These are phyloP conservation scores for Anhinga anhinga DNA, from an alignment of 2,113 vertebrate genomes.

Conservation along the genomic window DNA sequence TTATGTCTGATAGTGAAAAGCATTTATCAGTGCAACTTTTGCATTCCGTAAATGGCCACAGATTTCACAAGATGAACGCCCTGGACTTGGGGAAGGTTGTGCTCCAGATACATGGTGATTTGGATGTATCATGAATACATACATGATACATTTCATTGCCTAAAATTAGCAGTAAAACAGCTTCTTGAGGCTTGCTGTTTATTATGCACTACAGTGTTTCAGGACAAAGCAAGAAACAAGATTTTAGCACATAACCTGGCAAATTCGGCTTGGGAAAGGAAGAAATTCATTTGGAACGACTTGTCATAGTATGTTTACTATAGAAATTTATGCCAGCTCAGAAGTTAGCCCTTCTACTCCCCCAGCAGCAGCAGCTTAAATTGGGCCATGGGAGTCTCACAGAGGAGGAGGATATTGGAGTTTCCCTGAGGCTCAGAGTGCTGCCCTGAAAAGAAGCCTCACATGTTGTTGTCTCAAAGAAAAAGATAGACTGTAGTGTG, in stretches of 20 bases:
- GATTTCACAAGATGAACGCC: neutral
- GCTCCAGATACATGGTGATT: neutral
- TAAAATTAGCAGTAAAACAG: constrained; percentile 28
- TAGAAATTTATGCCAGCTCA: constrained; percentile 19
- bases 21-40: constrained; percentile 8
- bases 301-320: constrained; percentile 5
- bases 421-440: constrained; percentile 29
- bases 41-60: neutral
- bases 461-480: neutral
- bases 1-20: constrained; percentile 14
- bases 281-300: constrained; percentile 34
- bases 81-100: neutral
- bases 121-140: neutral
- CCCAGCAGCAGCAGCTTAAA: constrained; percentile 32
- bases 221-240: neutral
- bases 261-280: neutral
- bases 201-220: neutral
- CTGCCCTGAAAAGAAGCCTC: constrained; percentile 15
- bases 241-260: constrained; percentile 2
- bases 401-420: neutral
- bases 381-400: neutral
- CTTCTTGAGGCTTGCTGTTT: neutral
- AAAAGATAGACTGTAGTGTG: neutral
- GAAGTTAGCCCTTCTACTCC: neutral
- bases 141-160: neutral